phyloP scores from a whole-genome alignment of 1,140 invertebrate species.

The Meteorus sp. region DNA sequence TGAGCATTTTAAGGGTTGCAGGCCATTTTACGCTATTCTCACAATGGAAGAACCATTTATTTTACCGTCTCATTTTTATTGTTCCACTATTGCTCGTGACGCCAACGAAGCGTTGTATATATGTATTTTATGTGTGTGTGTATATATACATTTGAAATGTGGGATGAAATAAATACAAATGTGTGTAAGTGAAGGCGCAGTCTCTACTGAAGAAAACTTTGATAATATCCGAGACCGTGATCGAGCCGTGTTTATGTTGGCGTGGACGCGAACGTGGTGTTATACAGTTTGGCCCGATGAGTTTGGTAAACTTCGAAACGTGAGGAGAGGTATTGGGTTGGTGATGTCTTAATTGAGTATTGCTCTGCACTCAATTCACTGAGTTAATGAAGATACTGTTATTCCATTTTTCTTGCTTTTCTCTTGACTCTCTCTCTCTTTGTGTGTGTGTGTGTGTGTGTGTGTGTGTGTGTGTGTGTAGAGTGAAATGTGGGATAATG shows the following conservation, averaged over 20 bases:
- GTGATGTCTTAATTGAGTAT: constrained; percentile 40
- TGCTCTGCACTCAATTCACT: constrained; percentile 15
- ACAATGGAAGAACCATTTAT: constrained; percentile 39
- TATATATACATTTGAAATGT: neutral
- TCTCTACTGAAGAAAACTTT: constrained; percentile 37
- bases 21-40: constrained; percentile 16
- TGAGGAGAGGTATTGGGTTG: constrained; percentile 25
- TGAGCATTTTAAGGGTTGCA: constrained; percentile 13
- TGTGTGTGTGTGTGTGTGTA: too few species aligned
- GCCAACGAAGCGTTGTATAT: neutral
- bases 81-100: too few species aligned
- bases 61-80: constrained; percentile 40
- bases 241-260: too few species aligned
- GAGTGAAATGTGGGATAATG: too few species aligned
- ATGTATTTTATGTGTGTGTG: neutral
- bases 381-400: neutral
- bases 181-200: neutral
- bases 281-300: constrained; percentile 11
- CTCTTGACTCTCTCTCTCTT: neutral
- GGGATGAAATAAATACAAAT: neutral
- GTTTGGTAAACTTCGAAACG: constrained; percentile 17
- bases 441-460: too few species aligned
- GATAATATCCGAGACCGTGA: constrained; percentile 49
- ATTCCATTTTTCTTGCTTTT: neutral
- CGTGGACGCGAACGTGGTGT: too few species aligned